These are phyloP conservation scores for Sesamia nonagrioides DNA, from an alignment of 1,140 invertebrate species.

Conservation along the genomic window DNA sequence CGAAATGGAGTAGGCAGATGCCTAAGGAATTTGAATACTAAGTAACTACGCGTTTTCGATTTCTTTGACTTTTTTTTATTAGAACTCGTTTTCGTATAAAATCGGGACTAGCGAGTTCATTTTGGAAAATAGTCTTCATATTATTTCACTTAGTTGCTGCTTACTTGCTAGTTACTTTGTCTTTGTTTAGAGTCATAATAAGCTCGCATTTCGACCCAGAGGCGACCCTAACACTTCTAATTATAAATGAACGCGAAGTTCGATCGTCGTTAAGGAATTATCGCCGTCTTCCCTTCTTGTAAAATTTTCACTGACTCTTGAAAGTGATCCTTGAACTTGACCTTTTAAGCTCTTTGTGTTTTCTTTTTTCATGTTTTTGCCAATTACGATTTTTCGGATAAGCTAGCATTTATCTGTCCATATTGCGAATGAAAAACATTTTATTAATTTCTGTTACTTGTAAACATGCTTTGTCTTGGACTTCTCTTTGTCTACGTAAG, in stretches of 20 bases:
- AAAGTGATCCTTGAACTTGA: slow-evolving; percentile 17
- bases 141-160: too few species aligned
- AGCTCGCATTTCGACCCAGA: neutral
- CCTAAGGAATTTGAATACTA: too few species aligned
- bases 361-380: slow-evolving; percentile 9
- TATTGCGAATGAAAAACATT: neutral
- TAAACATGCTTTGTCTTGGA: too few species aligned
- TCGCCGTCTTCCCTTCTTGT: neutral
- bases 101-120: too few species aligned
- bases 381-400: slow-evolving; percentile 20
- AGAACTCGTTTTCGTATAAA: too few species aligned
- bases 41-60: too few species aligned
- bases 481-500: too few species aligned
- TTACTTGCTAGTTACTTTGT: too few species aligned
- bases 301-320: slow-evolving; percentile 11
- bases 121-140: too few species aligned
- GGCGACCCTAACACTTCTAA: neutral
- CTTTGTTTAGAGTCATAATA: too few species aligned
- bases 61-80: too few species aligned
- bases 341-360: slow-evolving; percentile 20
- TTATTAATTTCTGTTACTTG: neutral
- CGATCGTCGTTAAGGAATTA: neutral
- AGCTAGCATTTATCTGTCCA: neutral
- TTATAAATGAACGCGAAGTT: neutral
- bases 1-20: too few species aligned